A percentile compares a stretch with the other conserved stretches of the same genome.
phyloP scores from a whole-genome alignment of 2,888 invertebrate species.

The Tetragonisca angustula region DNA sequence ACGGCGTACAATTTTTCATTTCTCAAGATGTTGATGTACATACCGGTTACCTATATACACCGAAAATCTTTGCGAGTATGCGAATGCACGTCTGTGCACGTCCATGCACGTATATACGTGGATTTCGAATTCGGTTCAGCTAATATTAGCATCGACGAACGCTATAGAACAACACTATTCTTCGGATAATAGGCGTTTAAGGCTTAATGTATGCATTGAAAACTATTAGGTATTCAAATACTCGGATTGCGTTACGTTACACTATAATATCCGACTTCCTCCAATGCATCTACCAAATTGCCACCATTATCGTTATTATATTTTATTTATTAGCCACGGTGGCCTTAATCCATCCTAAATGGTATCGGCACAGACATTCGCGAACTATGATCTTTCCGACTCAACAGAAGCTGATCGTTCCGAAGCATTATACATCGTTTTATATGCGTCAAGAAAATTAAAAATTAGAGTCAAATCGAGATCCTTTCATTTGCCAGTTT shows the following conservation, averaged over 20 bases:
- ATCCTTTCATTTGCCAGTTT: neutral
- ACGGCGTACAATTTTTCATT: slow-evolving; percentile 57
- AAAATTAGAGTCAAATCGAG: neutral
- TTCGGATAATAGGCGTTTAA: slow-evolving; percentile 77
- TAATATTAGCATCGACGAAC: slow-evolving; percentile 76
- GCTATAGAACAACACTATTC: slow-evolving; percentile 71
- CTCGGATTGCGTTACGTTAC: slow-evolving; percentile 79
- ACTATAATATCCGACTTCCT: slow-evolving; percentile 72
- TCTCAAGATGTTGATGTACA: slow-evolving; percentile 64
- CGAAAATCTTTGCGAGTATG: slow-evolving; percentile 43
- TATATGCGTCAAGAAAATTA: neutral
- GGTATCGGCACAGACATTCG: slow-evolving; percentile 46
- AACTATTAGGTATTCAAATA: slow-evolving; percentile 82
- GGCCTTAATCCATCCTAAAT: slow-evolving; percentile 69
- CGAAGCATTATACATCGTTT: neutral
- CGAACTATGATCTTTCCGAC: slow-evolving; percentile 15
- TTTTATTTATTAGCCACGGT: slow-evolving; percentile 74
- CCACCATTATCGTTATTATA: slow-evolving; percentile 76
- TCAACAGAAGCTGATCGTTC: neutral
- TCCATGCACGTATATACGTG: slow-evolving; percentile 20
- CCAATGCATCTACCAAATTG: slow-evolving; percentile 70
- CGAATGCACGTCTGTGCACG: slow-evolving; percentile 30
- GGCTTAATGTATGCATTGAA: slow-evolving; percentile 82
- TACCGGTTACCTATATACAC: slow-evolving; percentile 45
- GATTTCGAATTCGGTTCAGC: slow-evolving; percentile 66